Conservation (phyloP, 2,888 invertebrate species). For the Tetragonisca angustula region DNA sequence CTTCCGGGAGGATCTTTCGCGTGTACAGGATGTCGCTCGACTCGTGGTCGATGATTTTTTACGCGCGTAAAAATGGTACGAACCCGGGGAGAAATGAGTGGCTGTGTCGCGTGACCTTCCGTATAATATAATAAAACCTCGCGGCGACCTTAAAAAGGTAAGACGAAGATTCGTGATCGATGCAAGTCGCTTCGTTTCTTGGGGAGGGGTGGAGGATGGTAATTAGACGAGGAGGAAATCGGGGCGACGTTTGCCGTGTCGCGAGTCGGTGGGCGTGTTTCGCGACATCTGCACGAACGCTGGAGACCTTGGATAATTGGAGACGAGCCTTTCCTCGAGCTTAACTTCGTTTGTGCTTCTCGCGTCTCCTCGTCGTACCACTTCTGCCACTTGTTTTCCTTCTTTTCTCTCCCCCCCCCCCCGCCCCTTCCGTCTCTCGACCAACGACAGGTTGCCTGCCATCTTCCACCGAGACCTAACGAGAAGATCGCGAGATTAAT, state of each 20-base stretch:
- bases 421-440: not conserved
- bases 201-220: not conserved
- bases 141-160: too few relatives aligned
- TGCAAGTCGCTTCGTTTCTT: too few relatives aligned
- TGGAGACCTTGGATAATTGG: constrained; percentile 61
- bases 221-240: not conserved
- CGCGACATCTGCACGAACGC: constrained; percentile 7
- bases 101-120: too few relatives aligned
- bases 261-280: not conserved
- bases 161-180: too few relatives aligned
- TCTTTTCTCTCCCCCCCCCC: not conserved
- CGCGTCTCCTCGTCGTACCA: constrained; percentile 12
- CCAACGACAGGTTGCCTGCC: not conserved
- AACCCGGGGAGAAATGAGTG: too few relatives aligned
- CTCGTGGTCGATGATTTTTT: too few relatives aligned
- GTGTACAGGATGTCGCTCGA: too few relatives aligned
- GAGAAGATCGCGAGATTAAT: constrained; percentile 60
- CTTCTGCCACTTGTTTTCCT: constrained; percentile 18
- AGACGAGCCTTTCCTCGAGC: constrained; percentile 61
- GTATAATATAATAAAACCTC: too few relatives aligned
- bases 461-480: constrained; percentile 41
- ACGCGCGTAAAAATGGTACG: too few relatives aligned
- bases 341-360: constrained; percentile 60
- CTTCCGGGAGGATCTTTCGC: not conserved
- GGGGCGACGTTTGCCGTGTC: constrained; percentile 14